These are phyloP conservation scores for Cnemophilus loriae DNA, from an alignment of 2,113 vertebrate species.

Conservation along the genomic window DNA sequence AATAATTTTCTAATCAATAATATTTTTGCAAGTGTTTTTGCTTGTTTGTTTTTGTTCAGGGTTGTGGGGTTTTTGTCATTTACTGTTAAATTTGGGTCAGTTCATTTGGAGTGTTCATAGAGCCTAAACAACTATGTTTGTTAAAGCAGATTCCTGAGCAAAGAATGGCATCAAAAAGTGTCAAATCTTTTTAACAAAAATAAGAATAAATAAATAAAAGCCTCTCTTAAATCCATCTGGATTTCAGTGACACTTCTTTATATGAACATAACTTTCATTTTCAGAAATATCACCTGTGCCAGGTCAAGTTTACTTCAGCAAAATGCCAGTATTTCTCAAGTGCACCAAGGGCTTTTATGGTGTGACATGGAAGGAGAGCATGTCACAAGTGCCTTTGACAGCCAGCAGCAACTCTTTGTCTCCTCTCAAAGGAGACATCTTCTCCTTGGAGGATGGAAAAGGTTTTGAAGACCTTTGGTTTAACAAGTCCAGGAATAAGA, in stretches of 20 bases:
- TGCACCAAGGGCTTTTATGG: not conserved
- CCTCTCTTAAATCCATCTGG: not conserved
- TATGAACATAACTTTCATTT: not conserved
- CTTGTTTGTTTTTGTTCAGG: not conserved
- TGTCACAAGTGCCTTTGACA: not conserved
- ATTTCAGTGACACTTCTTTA: not conserved
- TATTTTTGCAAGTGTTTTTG: not conserved
- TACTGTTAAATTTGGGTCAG: not conserved
- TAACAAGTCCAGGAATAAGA: not conserved
- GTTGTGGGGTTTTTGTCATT: not conserved
- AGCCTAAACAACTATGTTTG: not conserved
- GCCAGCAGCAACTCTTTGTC: not conserved
- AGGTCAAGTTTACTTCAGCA: not conserved
- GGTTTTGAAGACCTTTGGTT: not conserved
- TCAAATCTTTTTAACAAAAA: not conserved
- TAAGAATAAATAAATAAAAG: not conserved
- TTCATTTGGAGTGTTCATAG: not conserved
- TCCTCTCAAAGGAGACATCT: not conserved
- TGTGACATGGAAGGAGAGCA: not conserved
- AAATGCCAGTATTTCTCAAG: not conserved
- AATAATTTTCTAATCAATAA: not conserved
- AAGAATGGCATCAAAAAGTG: not conserved
- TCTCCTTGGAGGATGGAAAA: not conserved
- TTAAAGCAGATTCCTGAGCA: not conserved
- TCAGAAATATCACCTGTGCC: not conserved